Evolutionary conservation across 2,113 vertebrate species (phyloP), one percentile per base, ranked within the genome.

Genomic region (Chitala chitala): DNA sequence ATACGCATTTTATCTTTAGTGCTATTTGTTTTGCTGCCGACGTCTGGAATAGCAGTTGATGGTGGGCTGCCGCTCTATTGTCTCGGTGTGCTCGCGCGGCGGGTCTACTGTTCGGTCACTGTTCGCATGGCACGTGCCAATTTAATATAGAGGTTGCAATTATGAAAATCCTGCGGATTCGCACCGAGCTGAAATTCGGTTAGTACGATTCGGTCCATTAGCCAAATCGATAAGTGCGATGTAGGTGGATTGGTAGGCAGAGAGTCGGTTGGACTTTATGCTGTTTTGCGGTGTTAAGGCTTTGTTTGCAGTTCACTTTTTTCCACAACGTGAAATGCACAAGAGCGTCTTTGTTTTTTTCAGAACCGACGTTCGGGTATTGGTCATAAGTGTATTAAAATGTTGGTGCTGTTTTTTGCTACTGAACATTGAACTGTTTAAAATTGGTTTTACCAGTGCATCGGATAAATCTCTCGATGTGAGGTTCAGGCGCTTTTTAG

Each of bases 301-400:
- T 82, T 81, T 81, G 79, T 81, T 78, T 68, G 48, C 72, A 64
- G 72, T 58, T 64, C 56, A 46, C 66, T 63, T 22, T 40, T 42
- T 55, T 7, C 29, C 38, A 42, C 68, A 63, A 63, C 31, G 33
- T 63, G 59, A 9, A n/a, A 13, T 38, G 65, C 73, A 80, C 77
- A 80, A 65, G 68, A 74, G 78, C 77, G 51, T 73, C 77, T 79
- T 82, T 82, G 81, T 82, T 76, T 78, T 38, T 20, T 12, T 70
- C 40, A 31, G 22, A 42, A 36, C 22, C 22, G 38, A 46, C 26
- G 42, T 20, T 63, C 33, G 38, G 40, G 12, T 10, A 12, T 66
- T 7, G 44, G 8, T 10, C 38, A 24, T 20, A 12, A 4, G 40
- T 46, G 8, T 24, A 24, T 66, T 66, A 12, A n/a, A 29, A 40